Evolutionary conservation across 1,140 invertebrate species (phyloP), one percentile per base, ranked within the genome.

Genomic region (Streblospio benedicti): DNA sequence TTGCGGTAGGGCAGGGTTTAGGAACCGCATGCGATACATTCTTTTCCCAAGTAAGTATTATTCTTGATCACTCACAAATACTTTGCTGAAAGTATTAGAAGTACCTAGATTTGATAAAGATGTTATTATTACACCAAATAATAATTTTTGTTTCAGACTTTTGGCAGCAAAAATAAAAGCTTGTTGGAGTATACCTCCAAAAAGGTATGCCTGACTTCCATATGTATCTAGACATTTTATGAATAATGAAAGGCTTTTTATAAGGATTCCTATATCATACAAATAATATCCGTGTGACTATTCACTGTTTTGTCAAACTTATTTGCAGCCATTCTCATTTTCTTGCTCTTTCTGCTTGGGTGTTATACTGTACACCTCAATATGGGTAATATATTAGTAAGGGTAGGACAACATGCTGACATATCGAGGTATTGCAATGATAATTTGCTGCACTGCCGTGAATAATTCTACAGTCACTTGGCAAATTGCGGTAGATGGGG

Each of bases 11-110:
- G 5, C 57, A 47, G 18, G 60, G 60, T 2, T 25, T 61, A 1
- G 51, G 51, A 18, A 61, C 60, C 2, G 60, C 60, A 16, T 57
- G 53, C 35, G 60, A 61, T 57, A 61, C 60, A 2, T 54, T 57
- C 55, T 57, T 61, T 28, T 57, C 60, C 18, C 56, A 58, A 31
- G 54, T 56, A 31, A 41, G 54, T 9, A 20, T n/a, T n/a, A n/a
- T n/a, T n/a, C n/a, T n/a, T n/a, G n/a, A n/a, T n/a, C n/a, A n/a
- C n/a, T n/a, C n/a, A n/a, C n/a, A n/a, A n/a, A n/a, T n/a, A n/a
- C n/a, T n/a, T n/a, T n/a, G n/a, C n/a, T n/a, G n/a, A n/a, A n/a
- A n/a, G n/a, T n/a, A n/a, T n/a, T n/a, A n/a, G n/a, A n/a, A 32
- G 18, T 4, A 2, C 1, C 33, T 20, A 53, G 28, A 9, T n/a